These are phyloP conservation scores for Clunio marinus DNA, from an alignment of 2,888 invertebrate species.

Conservation along the genomic window DNA sequence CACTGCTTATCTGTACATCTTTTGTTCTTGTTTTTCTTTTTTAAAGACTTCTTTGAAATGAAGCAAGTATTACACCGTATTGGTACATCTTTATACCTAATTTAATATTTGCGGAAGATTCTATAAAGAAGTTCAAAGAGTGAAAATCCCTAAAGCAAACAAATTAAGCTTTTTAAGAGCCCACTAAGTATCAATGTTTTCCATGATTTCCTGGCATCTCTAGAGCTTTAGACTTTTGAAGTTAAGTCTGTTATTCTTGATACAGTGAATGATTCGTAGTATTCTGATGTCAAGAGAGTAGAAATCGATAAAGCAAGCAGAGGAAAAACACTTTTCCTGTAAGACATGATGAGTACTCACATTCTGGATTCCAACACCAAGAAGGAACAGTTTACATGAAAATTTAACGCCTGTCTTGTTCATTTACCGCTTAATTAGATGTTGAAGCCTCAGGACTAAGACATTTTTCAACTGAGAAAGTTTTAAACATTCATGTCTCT, in stretches of 20 bases:
- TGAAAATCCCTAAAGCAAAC: not conserved
- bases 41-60: too few relatives aligned
- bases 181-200: not conserved
- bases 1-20: too few relatives aligned
- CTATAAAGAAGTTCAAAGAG: not conserved
- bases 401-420: not conserved
- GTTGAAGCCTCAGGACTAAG: not conserved
- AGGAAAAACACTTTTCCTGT: not conserved
- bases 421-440: conserved; percentile 8
- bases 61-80: too few relatives aligned
- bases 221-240: not conserved
- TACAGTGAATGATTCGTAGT: not conserved
- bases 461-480: too few relatives aligned
- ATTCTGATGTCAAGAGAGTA: not conserved
- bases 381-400: not conserved
- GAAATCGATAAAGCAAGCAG: not conserved
- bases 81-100: too few relatives aligned
- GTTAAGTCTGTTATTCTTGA: not conserved
- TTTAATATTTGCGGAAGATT: not conserved
- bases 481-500: too few relatives aligned
- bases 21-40: too few relatives aligned
- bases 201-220: not conserved
- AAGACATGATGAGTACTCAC: not conserved
- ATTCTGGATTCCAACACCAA: not conserved
- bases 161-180: not conserved